Base-by-base conservation (phyloP, 2,113 vertebrate genomes). In the Nansenia antarctica region DNA sequence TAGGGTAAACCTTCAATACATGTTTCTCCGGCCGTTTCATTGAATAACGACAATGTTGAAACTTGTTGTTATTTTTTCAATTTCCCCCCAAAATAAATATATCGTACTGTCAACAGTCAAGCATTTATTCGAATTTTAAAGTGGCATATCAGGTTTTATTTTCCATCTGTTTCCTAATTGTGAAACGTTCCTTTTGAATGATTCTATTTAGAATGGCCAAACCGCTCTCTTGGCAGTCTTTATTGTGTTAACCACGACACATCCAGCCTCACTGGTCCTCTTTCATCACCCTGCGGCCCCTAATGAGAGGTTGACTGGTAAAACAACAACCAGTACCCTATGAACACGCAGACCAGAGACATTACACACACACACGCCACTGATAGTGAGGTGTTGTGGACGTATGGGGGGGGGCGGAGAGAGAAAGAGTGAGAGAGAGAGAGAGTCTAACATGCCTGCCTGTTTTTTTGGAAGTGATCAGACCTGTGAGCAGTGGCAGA, bases 161-260 rank as follows among this genome's bases (percentile, higher is more conserved):
- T 72, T 54, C 63, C 37, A 72, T 67, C 49, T 0, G 0, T 7
- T 32, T 53, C 62, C 47, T 49, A 59, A 77, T 69, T 24, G 30
- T 47, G 70, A 61, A 39, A 34, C 26, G 64, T 45, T 34, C 34
- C 65, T 81, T 11, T 70, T 76, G 63, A 81, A 65, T 58, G 73
- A 69, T 67, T 84, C 78, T 65, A 65, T 73, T 57, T 11, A 74
- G 20, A 70, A 73, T 49, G 70, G 42, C 53, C 61, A 85, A 78
- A 84, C 69, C 72, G 32, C 64, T 82, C 66, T 0, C 61, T 71
- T 78, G 77, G 82, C 69, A 54, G 62, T n/a, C n/a, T 73, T 63
- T 42, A 65, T 57, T 35, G 78, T 78, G 78, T 81, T 79, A 82
- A 85, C 80, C 45, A 49, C 68, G 83, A 80, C 80, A 87, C 78